These are phyloP conservation scores for Nerophis ophidion DNA, from an alignment of 2,113 vertebrate genomes.

Conservation along the genomic window DNA sequence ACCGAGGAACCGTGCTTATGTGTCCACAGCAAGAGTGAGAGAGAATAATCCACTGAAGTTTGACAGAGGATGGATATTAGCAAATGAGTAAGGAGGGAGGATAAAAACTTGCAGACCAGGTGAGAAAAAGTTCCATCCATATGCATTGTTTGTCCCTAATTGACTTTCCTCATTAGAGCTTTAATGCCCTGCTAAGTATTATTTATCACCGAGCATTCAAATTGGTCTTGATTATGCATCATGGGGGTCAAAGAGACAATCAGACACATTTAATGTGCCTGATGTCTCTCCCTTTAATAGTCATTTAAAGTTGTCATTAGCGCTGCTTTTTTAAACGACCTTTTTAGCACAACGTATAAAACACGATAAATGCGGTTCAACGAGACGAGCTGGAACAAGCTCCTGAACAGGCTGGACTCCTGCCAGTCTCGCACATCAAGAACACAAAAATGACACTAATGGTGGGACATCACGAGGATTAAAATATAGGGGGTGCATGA, in stretches of 20 bases:
- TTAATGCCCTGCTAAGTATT: constrained; percentile 15
- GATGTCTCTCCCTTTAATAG: constrained; percentile 49
- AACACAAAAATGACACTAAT: background rate
- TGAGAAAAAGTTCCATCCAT: background rate
- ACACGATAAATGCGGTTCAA: constrained; percentile 25
- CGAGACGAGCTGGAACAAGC: constrained; percentile 30
- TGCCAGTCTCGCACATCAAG: background rate
- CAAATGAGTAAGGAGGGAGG: constrained; percentile 32
- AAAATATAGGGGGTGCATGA: too few relatives aligned
- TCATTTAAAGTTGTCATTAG: constrained; percentile 38
- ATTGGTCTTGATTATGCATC: constrained; percentile 25
- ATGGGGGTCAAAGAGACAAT: constrained; percentile 49
- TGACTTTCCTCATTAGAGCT: constrained; percentile 19
- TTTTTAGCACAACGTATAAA: constrained; percentile 37
- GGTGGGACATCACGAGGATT: too few relatives aligned
- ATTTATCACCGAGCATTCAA: constrained; percentile 30
- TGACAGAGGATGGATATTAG: constrained; percentile 36
- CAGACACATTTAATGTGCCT: constrained; percentile 47
- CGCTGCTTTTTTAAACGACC: constrained; percentile 27
- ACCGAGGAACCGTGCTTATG: constrained; percentile 41
- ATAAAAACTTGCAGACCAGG: background rate
- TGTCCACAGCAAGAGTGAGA: constrained; percentile 29
- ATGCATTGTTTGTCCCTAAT: constrained; percentile 11
- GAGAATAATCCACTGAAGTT: constrained; percentile 43
- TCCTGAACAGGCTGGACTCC: constrained; percentile 4